These are phyloP conservation scores for Anguilla marmorata DNA, from an alignment of 2,797 vertebrate genomes.

Conservation along the genomic window DNA sequence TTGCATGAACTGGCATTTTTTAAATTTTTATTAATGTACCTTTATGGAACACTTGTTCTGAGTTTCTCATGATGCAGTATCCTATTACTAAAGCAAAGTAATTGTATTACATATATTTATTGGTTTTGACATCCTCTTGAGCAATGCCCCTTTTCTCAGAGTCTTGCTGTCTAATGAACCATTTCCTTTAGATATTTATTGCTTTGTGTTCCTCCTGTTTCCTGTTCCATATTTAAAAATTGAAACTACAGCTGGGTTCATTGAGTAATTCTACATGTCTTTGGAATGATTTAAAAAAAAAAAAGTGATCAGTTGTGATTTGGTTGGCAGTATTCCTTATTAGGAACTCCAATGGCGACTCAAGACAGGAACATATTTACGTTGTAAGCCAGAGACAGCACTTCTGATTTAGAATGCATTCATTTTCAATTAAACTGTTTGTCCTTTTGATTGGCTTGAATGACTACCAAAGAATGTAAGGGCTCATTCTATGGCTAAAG, in stretches of 20 bases:
- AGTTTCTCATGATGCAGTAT: neutral
- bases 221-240: neutral
- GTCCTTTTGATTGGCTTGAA: neutral
- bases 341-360: neutral
- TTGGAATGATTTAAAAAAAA: neutral
- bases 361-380: neutral
- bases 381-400: neutral
- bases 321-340: neutral
- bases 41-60: neutral
- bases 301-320: neutral
- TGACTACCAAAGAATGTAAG: neutral
- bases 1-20: neutral
- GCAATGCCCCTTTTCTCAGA: no score
- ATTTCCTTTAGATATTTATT: neutral
- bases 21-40: neutral
- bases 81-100: neutral
- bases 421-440: neutral
- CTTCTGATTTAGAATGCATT: neutral
- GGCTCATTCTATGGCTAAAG: neutral
- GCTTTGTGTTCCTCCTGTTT: neutral
- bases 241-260: neutral
- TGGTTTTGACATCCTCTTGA: neutral
- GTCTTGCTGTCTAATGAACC: neutral
- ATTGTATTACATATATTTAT: neutral
- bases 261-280: neutral